Conservation (phyloP, 2,797 vertebrate genomes). For the Sebastes matsubarae region DNA sequence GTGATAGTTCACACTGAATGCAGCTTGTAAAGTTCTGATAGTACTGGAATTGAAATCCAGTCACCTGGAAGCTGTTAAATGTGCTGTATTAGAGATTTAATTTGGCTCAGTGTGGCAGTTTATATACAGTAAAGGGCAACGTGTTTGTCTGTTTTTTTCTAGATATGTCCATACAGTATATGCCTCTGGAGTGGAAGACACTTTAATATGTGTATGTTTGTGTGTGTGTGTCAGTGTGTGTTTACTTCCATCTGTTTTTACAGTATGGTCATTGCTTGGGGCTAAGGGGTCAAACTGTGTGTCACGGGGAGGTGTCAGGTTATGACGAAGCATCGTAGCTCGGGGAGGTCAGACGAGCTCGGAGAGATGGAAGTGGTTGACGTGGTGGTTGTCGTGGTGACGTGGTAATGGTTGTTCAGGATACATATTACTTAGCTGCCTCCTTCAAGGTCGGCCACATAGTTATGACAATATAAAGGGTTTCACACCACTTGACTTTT, state of each 20-base stretch:
- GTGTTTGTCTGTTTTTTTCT: not conserved
- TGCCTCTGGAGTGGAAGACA: not conserved
- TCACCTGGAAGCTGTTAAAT: slow-evolving; percentile 15
- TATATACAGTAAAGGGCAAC: not conserved
- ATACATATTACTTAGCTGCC: slow-evolving; percentile 23
- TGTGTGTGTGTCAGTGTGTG: slow-evolving; percentile 20
- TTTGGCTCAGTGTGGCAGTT: not conserved
- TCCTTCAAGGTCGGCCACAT: slow-evolving; percentile 17
- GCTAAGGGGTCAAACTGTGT: slow-evolving; percentile 70
- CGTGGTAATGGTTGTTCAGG: slow-evolving; percentile 5
- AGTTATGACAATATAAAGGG: not conserved
- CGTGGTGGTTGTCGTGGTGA: slow-evolving; percentile 23
- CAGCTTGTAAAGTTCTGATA: slow-evolving; percentile 20
- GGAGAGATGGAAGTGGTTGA: slow-evolving; percentile 34
- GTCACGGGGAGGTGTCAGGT: slow-evolving; percentile 66
- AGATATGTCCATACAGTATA: not conserved
- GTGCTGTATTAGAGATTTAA: not conserved
- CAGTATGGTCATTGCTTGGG: slow-evolving; percentile 60
- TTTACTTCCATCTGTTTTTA: slow-evolving; percentile 60
- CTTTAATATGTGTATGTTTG: slow-evolving; percentile 8
- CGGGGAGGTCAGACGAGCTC: slow-evolving; percentile 47
- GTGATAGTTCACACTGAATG: slow-evolving; percentile 57
- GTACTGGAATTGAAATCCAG: not conserved
- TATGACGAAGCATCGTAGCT: slow-evolving; percentile 55
- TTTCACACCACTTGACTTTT: not conserved